Base-by-base conservation (phyloP, 2,888 invertebrate species). In the Hyposoter didymator region DNA sequence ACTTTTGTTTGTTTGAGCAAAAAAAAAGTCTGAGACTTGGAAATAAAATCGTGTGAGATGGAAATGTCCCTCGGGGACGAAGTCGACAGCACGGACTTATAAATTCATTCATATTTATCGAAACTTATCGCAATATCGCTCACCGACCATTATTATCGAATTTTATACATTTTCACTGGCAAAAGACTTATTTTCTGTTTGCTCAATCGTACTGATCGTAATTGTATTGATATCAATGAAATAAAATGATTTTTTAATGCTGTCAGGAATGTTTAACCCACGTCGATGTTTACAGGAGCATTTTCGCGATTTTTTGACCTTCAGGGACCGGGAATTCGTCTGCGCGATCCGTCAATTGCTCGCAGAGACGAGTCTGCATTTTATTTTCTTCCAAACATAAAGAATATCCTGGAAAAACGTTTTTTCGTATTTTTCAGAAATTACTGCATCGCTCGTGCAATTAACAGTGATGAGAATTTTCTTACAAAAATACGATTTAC, bases 211-310 rank as follows among this genome's bases (percentile, higher is more conserved):
- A 43, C 28, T 74, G 47, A 73, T 78, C n/a, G 78, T 82, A 66
- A 74, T 76, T 82, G 75, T 85, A 85, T 8, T 39, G 39, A 62
- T 72, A 59, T 19, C 5, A 85, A 85, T 78, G 70, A 82, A 85
- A 32, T 22, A 66, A 79, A 79, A 75, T 74, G 12, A 70, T 70
- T 82, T 73, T 82, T 47, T 17, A 14, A 22, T 67, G 43, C 28
- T 59, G 28, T 59, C 12, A 6, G 6, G 7, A n/a, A 19, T 52
- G n/a, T 7, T 52, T 7, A 19, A 52, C 7, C 49, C 7, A 7
- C n/a, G 7, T 19, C 49, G 7, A 52, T 52, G 5, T 39, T 39
- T 39, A 8, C 10, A 39, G 10, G 39, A 10, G 0, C 8, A 39
- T 39, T 39, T 10, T 39, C 1, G 10, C 39, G 8, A 39, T 39